Conservation (phyloP, 2,113 vertebrate genomes). For the Sardina pilchardus region DNA sequence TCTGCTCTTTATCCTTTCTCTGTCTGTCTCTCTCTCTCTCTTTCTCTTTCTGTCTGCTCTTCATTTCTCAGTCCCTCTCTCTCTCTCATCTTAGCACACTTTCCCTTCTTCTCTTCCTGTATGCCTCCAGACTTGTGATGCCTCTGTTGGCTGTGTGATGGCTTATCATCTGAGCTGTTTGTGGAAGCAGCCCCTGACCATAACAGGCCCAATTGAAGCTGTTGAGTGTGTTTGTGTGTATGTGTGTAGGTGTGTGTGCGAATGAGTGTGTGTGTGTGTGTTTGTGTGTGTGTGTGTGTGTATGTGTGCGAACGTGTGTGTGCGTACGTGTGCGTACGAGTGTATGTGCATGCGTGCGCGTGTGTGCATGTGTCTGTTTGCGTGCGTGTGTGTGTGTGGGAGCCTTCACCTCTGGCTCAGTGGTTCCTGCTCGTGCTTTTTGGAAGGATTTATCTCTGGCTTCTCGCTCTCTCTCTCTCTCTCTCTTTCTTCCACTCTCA, state of each 20-base stretch:
- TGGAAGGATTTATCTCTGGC: slow-evolving; percentile 30
- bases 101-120: not conserved
- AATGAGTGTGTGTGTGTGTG: not conserved
- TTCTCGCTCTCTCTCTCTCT: slow-evolving; percentile 26
- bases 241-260: not conserved
- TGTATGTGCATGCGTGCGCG: not conserved
- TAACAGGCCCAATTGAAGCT: slow-evolving; percentile 1
- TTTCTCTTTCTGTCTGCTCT: not conserved
- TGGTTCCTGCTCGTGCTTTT: slow-evolving; percentile 23
- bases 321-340: not conserved
- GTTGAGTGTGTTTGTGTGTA: not conserved
- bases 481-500: slow-evolving; percentile 3
- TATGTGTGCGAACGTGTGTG: not conserved
- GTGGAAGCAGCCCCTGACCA: slow-evolving; percentile 1
- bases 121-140: not conserved
- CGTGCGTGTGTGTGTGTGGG: slow-evolving; percentile 47
- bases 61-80: not conserved
- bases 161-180: not conserved
- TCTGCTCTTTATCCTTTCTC: not conserved
- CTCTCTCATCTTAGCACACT: no score
- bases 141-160: not conserved
- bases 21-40: not conserved
- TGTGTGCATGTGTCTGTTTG: not conserved
- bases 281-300: not conserved
- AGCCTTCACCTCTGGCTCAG: slow-evolving; percentile 11